Conservation (phyloP, 1,140 invertebrate genomes). For the Zaprionus camerounensis region DNA sequence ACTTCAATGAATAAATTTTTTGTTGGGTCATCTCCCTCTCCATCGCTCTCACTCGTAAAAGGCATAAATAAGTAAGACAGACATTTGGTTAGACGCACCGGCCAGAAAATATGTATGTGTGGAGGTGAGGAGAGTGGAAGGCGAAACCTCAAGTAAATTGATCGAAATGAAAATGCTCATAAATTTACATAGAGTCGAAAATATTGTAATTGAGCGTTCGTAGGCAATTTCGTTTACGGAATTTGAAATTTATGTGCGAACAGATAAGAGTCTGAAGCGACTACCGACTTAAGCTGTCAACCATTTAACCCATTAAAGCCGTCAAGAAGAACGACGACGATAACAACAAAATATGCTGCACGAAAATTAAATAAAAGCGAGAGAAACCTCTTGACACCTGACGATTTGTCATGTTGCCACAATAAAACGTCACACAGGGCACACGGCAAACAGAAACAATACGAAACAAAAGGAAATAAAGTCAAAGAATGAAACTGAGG, state of each 20-base stretch:
- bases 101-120: slow-evolving; percentile 36
- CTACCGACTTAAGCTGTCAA: slow-evolving; percentile 22
- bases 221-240: slow-evolving; percentile 19
- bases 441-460: not conserved
- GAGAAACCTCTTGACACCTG: slow-evolving; percentile 61
- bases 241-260: slow-evolving; percentile 46
- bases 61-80: slow-evolving; percentile 69
- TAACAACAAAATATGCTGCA: slow-evolving; percentile 6
- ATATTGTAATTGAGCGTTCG: slow-evolving; percentile 71
- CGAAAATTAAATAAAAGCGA: slow-evolving; percentile 69
- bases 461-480: slow-evolving; percentile 21
- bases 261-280: slow-evolving; percentile 26
- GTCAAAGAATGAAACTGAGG: slow-evolving; percentile 26
- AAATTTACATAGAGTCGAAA: slow-evolving; percentile 63
- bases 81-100: slow-evolving; percentile 16
- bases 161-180: slow-evolving; percentile 75
- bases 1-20: slow-evolving; percentile 83
- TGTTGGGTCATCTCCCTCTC: slow-evolving; percentile 41
- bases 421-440: slow-evolving; percentile 64
- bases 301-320: slow-evolving; percentile 66
- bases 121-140: not conserved
- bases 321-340: slow-evolving; percentile 3
- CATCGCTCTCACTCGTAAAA: slow-evolving; percentile 35
- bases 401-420: slow-evolving; percentile 81
- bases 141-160: slow-evolving; percentile 58